phyloP scores from a whole-genome alignment of 2,113 vertebrate genomes.

The Rhinoptilus africanus region DNA sequence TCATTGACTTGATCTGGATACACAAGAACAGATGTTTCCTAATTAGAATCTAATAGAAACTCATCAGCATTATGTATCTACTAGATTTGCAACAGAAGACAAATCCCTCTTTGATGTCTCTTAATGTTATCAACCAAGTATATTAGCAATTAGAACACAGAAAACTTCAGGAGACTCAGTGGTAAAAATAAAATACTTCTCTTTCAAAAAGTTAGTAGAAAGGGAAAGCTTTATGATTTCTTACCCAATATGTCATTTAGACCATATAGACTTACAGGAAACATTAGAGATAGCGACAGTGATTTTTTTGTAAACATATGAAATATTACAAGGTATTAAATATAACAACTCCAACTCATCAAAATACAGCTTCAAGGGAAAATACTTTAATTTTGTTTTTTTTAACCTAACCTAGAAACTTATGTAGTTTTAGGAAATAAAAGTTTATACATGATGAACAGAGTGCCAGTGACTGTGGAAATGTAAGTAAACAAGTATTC shows the following conservation, averaged over 20 bases:
- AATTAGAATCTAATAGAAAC: conserved; percentile 8
- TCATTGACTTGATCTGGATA: not conserved
- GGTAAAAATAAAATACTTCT: not conserved
- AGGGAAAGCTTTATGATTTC: not conserved
- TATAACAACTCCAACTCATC: not conserved
- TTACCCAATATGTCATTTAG: not conserved
- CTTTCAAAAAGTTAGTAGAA: not conserved
- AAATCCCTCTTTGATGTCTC: not conserved
- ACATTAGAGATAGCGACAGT: not conserved
- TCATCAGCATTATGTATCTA: not conserved
- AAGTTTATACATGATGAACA: not conserved
- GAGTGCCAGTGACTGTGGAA: not conserved
- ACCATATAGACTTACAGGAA: not conserved
- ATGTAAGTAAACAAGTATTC: not conserved
- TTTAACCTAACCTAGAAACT: not conserved
- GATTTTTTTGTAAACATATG: not conserved
- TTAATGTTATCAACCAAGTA: not conserved
- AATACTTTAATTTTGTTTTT: not conserved
- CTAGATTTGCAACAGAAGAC: not conserved
- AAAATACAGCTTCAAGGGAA: not conserved
- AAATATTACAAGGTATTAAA: not conserved
- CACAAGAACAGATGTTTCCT: not conserved
- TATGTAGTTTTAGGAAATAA: not conserved
- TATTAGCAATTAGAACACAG: not conserved
- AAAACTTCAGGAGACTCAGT: not conserved